phyloP scores from a whole-genome alignment of 30 jellyfish, hydroid and myxozoan genomes.

The Chironex yamaguchii region DNA sequence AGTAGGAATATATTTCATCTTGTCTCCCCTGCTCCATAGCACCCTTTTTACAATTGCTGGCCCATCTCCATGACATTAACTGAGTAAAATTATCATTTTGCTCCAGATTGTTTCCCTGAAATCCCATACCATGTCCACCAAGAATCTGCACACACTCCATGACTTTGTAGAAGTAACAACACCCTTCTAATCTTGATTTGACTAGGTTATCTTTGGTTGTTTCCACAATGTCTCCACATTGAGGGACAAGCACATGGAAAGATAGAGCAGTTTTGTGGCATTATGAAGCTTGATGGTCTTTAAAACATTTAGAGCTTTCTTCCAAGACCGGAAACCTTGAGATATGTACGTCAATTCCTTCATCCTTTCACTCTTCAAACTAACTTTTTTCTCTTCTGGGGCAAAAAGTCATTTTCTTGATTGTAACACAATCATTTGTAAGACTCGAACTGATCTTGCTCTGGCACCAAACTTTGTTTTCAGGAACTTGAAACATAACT shows the following conservation, averaged over 20 bases:
- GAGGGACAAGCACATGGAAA: constrained; percentile 28
- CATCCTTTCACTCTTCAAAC: constrained; percentile 27
- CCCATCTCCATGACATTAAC: constrained; percentile 51
- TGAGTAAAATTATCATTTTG: constrained; percentile 48
- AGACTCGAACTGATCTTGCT: constrained; percentile 53
- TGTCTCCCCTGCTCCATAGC: constrained; percentile 32
- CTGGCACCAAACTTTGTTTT: constrained; percentile 42
- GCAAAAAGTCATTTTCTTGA: constrained; percentile 24
- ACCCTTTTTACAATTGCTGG: constrained; percentile 15
- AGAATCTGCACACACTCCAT: constrained; percentile 50
- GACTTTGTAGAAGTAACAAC: constrained; percentile 41
- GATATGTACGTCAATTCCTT: constrained; percentile 39
- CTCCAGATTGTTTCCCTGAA: constrained; percentile 59
- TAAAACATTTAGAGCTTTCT: constrained; percentile 38
- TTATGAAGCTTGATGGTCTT: constrained; percentile 56
- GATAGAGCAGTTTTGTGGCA: constrained; percentile 68
- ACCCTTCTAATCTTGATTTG: constrained; percentile 50
- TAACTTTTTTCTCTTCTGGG: constrained; percentile 31
- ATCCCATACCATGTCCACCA: constrained; percentile 59
- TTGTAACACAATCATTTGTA: constrained; percentile 62
- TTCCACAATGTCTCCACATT: constrained; percentile 58
- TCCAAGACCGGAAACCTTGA: constrained; percentile 36
- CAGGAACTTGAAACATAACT: constrained; percentile 15
- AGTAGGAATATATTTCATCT: constrained; percentile 49
- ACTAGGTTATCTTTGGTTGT: constrained; percentile 21